Evolutionary conservation across 2,888 invertebrate species (phyloP).

Genomic region (Pandemis cinnamomeana): DNA sequence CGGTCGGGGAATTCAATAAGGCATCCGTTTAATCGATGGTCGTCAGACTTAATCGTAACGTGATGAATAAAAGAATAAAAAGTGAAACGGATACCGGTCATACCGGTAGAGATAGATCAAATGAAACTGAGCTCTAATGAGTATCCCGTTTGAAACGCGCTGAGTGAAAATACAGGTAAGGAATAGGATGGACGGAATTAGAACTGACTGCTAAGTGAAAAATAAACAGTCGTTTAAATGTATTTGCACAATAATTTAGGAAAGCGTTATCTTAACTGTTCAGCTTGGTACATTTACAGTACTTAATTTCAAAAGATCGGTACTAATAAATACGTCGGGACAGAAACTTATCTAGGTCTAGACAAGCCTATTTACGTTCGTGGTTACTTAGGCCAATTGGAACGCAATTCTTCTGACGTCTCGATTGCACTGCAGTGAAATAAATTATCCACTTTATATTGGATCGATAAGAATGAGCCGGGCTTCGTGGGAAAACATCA

Average conservation of each 20-base stretch:
- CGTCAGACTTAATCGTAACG: slow-evolving; percentile 25
- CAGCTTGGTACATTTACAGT: background rate
- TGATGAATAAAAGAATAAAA: slow-evolving; percentile 50
- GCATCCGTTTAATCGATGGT: slow-evolving; percentile 41
- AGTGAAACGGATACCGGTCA: slow-evolving; percentile 50
- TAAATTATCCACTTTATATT: slow-evolving; percentile 34
- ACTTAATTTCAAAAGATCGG: slow-evolving; percentile 5
- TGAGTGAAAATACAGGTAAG: slow-evolving; percentile 12
- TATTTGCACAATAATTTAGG: background rate
- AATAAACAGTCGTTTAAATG: background rate
- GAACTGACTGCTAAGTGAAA: background rate
- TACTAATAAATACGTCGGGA: slow-evolving; percentile 3
- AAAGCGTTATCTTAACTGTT: background rate
- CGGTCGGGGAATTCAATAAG: slow-evolving; percentile 42
- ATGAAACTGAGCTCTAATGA: slow-evolving; percentile 20
- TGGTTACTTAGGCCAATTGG: slow-evolving; percentile 22
- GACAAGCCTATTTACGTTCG: slow-evolving; percentile 25
- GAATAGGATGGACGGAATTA: slow-evolving; percentile 15
- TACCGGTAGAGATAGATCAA: slow-evolving; percentile 45
- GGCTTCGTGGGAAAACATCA: slow-evolving; percentile 51
- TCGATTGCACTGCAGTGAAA: slow-evolving; percentile 35
- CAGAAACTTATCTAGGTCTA: slow-evolving; percentile 19
- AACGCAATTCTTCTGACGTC: slow-evolving; percentile 34
- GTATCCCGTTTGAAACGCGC: slow-evolving; percentile 21
- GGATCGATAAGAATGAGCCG: slow-evolving; percentile 47